Conservation (phyloP, 1,140 invertebrate species). For the Platorchestia sp. region DNA sequence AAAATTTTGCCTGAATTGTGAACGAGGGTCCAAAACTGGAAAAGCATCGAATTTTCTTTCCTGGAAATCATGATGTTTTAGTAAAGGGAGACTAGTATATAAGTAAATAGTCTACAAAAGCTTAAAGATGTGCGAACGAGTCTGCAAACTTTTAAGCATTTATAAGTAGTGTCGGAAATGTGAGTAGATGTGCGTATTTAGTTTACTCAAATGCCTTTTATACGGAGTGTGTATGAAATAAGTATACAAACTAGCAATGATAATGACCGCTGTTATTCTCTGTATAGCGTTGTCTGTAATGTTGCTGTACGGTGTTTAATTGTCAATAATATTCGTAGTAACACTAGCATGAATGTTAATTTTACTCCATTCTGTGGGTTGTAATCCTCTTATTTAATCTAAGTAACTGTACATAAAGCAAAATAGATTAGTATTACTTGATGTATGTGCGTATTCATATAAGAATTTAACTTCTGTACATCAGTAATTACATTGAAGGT, state of each 20-base stretch:
- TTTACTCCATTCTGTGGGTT: background rate
- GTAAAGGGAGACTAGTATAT: background rate
- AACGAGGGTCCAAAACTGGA: background rate
- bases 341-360: background rate
- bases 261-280: background rate
- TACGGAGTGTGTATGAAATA: background rate
- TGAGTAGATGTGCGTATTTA: background rate
- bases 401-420: background rate
- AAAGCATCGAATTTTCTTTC: background rate
- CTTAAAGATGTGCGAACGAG: background rate
- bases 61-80: background rate
- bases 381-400: background rate
- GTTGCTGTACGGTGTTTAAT: background rate
- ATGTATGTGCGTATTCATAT: background rate
- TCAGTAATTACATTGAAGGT: too few relatives aligned
- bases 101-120: background rate
- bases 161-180: background rate
- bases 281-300: background rate
- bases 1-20: background rate
- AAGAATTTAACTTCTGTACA: background rate
- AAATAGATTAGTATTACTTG: background rate
- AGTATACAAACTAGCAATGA: conserved; percentile 19
- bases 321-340: background rate
- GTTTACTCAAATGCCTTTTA: background rate
- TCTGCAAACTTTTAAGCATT: background rate